phyloP scores from a whole-genome alignment of 2,888 invertebrate genomes.

The Chymomyza amoena region DNA sequence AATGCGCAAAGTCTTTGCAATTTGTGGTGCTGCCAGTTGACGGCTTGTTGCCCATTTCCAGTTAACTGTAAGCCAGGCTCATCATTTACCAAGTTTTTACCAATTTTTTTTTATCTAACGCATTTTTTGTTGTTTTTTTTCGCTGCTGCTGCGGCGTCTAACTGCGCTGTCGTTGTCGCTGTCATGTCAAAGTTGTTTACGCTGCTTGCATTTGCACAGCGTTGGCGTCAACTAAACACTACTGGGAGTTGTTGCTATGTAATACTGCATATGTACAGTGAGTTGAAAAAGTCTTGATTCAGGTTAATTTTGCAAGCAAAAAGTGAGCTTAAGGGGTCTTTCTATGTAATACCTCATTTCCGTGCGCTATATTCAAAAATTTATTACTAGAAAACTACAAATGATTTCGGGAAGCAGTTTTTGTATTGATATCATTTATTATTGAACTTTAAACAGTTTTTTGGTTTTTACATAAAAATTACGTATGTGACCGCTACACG shows the following conservation, averaged over 20 bases:
- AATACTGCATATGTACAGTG: neutral
- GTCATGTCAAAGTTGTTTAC: slow-evolving; percentile 66
- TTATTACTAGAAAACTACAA: too few relatives aligned
- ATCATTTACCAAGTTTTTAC: neutral
- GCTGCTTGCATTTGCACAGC: slow-evolving; percentile 32
- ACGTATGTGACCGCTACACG: too few relatives aligned
- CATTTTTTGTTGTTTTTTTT: neutral
- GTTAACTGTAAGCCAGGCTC: neutral
- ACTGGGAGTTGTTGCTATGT: neutral
- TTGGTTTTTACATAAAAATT: too few relatives aligned
- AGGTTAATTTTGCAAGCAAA: too few relatives aligned
- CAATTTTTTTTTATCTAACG: neutral
- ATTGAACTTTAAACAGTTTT: too few relatives aligned
- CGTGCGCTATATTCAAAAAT: too few relatives aligned
- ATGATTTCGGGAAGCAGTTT: too few relatives aligned
- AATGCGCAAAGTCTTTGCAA: slow-evolving; percentile 41
- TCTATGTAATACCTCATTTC: too few relatives aligned
- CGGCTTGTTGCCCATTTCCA: slow-evolving; percentile 17
- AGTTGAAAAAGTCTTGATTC: too few relatives aligned
- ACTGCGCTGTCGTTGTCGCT: slow-evolving; percentile 53
- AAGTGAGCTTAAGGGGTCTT: too few relatives aligned
- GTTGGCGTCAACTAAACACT: slow-evolving; percentile 1
- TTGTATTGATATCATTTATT: too few relatives aligned
- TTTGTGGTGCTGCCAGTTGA: slow-evolving; percentile 44
- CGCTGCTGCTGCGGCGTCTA: slow-evolving; percentile 21